Evolutionary conservation across 2,797 vertebrate genomes (phyloP).

Genomic region (Geotrypetes seraphini): DNA sequence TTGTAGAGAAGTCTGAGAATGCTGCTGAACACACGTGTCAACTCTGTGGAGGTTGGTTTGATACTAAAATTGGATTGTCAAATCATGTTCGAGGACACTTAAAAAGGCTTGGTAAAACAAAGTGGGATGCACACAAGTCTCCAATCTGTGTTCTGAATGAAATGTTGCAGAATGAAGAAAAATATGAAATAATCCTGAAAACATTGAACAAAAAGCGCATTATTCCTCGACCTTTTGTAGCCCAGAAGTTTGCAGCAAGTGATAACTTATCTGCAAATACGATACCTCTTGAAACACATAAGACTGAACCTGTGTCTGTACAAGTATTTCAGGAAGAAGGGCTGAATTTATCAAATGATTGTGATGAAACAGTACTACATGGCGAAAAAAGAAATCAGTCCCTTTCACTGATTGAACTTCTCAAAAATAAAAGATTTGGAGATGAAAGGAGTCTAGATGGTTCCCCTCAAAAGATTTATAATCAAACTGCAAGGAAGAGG

Average conservation of each 20-base stretch:
- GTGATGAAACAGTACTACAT: conserved; percentile 54
- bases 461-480: conserved; percentile 64
- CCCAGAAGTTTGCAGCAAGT: conserved; percentile 65
- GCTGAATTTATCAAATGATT: conserved; percentile 65
- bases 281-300: conserved; percentile 74
- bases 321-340: conserved; percentile 60
- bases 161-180: conserved; percentile 94
- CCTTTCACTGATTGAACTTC: conserved; percentile 89
- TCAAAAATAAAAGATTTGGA: conserved; percentile 90
- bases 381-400: conserved; percentile 72
- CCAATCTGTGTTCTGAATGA: conserved; percentile 87
- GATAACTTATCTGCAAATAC: conserved; percentile 65
- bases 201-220: conserved; percentile 81
- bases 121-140: conserved; percentile 80
- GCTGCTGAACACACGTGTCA: conserved; percentile 83
- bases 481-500: conserved; percentile 73
- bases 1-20: conserved; percentile 73
- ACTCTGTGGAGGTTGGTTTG: conserved; percentile 89
- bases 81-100: conserved; percentile 96
- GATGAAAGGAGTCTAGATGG: conserved; percentile 70
- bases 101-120: conserved; percentile 87
- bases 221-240: conserved; percentile 66
- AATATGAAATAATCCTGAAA: conserved; percentile 84
- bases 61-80: conserved; percentile 93
- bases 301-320: conserved; percentile 67